Evolutionary conservation across 2,888 invertebrate species (phyloP), one percentile per base, ranked within the genome.

Genomic region (Coecobrya sp.): DNA sequence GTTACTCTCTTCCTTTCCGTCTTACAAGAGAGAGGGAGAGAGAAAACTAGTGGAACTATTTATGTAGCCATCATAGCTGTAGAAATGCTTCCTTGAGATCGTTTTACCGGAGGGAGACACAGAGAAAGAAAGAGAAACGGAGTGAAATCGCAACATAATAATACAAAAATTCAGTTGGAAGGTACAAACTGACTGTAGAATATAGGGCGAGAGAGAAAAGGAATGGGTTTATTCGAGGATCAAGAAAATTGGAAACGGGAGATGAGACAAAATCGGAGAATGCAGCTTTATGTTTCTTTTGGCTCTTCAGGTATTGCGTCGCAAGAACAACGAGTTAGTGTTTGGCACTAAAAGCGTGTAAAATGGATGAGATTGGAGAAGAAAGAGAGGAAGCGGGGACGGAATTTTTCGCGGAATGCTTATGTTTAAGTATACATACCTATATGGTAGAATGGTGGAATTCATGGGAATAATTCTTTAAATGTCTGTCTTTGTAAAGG

Each of bases 91-190:
- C 42, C 42, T 19, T 19, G 70, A 73, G 70, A 73, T 36, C 36
- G 16, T 73, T 73, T 42, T 19, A 42, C 30, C n/a, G 4, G 4
- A 68, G 30, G 7, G 5, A 2, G 2, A 19, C 19, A 7, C 3
- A 30, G 25, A 68, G 13, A 16, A 22, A 13, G 65, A 65, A 65
- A 19, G 65, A 11, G 13, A 27, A 27, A 25, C 8, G 19, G 19
- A 59, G 22, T 25, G 62, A 62, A 73, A 36, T 73, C 19, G 70
- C 70, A n/a, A 42, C 42, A 73, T 73, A 73, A 73, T 73, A 42
- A 68, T 30, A 42, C 30, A 25, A 3, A 68, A 73, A 73, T 73
- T 73, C 42, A 2, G 70, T 2, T 30, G 13, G 16, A 8, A 30
- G 42, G 42, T 42, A 25, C 10, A 73, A 16, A 73, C 10, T 5